phyloP scores from a whole-genome alignment of 2,113 vertebrate genomes.

The Prunella himalayana region DNA sequence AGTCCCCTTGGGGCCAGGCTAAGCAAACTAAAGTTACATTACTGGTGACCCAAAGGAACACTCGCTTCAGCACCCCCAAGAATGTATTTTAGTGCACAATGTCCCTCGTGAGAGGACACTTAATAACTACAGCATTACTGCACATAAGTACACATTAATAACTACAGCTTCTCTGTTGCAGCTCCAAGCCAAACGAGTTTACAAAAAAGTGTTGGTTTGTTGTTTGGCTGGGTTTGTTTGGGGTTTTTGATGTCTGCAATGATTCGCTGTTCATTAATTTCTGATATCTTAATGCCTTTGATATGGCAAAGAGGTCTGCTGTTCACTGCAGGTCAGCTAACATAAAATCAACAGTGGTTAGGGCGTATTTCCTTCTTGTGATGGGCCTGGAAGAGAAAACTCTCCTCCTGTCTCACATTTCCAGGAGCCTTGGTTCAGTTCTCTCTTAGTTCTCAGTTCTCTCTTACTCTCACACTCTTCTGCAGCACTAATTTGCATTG shows the following conservation, averaged over 20 bases:
- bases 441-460: not conserved
- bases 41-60: not conserved
- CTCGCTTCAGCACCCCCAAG: not conserved
- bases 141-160: not conserved
- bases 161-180: not conserved
- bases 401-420: not conserved
- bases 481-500: accelerated
- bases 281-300: not conserved
- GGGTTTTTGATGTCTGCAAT: not conserved
- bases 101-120: not conserved
- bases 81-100: not conserved
- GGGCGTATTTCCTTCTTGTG: not conserved
- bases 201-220: not conserved
- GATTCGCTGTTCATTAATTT: not conserved
- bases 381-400: not conserved
- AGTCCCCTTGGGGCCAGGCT: not conserved
- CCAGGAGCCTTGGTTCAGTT: not conserved
- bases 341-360: not conserved
- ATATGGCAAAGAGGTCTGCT: not conserved
- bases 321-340: not conserved
- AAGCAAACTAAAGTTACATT: not conserved
- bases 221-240: not conserved
- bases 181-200: not conserved
- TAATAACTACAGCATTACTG: not conserved
- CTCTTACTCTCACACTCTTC: not conserved